These are phyloP conservation scores for Maconellicoccus hirsutus DNA, from an alignment of 1,140 invertebrate species.

Conservation along the genomic window DNA sequence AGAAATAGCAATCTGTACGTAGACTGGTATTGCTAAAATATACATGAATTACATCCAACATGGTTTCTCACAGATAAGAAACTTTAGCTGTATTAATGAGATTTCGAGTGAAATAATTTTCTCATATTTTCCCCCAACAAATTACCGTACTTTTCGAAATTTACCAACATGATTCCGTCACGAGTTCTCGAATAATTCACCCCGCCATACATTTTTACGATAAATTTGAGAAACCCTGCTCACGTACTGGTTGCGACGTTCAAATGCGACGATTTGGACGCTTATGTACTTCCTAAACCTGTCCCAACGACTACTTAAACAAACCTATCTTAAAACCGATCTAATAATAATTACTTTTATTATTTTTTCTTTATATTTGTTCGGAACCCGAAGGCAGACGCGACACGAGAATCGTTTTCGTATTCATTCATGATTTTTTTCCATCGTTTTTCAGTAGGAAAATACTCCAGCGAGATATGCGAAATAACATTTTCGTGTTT, in stretches of 20 bases:
- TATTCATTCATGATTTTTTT: not conserved
- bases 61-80: too few relatives aligned
- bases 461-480: not conserved
- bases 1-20: too few relatives aligned
- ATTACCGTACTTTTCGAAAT: too few relatives aligned
- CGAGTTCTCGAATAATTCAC: too few relatives aligned
- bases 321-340: constrained; percentile 2
- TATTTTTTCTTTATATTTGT: not conserved
- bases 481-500: too few relatives aligned
- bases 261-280: not conserved
- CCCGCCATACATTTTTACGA: not conserved
- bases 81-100: too few relatives aligned
- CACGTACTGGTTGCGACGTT: not conserved
- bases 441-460: not conserved
- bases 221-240: not conserved
- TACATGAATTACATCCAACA: too few relatives aligned
- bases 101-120: too few relatives aligned
- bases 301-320: constrained; percentile 8
- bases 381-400: not conserved
- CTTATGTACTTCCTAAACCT: constrained; percentile 3
- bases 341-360: constrained; percentile 1
- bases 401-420: constrained; percentile 2
- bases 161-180: too few relatives aligned
- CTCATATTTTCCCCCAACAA: too few relatives aligned
- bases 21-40: too few relatives aligned